Evolutionary conservation across 2,888 invertebrate species (phyloP), one percentile per base, ranked within the genome.

Genomic region (Fragum sueziense): DNA sequence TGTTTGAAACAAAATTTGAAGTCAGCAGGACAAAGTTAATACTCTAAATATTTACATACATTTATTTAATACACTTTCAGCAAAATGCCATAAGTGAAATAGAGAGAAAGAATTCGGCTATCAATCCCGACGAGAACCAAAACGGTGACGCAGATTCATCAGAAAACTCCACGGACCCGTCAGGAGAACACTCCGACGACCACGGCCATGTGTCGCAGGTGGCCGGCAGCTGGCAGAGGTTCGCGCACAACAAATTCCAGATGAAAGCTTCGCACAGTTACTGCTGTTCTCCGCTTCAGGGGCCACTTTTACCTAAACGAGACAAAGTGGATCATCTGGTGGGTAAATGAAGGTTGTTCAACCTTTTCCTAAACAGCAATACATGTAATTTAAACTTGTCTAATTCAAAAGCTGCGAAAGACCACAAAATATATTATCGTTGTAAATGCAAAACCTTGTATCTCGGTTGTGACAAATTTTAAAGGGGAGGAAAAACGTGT

Each of bases 311-410:
- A 31, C 83, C 83, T 11, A 89, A 89, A 77, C 82, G 79, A 27
- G 89, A 90, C 27, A 89, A 85, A 65, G 79, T 80, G 2, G 88
- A 90, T 17, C 80, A 83, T 57, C 73, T 91, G 84, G 91, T 91
- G 78, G 68, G n/a, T n/a, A n/a, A n/a, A n/a, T n/a, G n/a, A n/a
- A n/a, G n/a, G n/a, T n/a, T n/a, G n/a, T n/a, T n/a, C n/a, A n/a
- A n/a, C n/a, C n/a, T n/a, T n/a, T n/a, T n/a, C n/a, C n/a, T n/a
- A n/a, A n/a, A n/a, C n/a, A n/a, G n/a, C n/a, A n/a, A n/a, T n/a
- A n/a, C n/a, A n/a, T n/a, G n/a, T n/a, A n/a, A n/a, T n/a, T n/a
- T n/a, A n/a, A n/a, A n/a, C n/a, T n/a, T n/a, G n/a, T n/a, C n/a
- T n/a, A n/a, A n/a, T n/a, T n/a, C n/a, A n/a, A n/a, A n/a, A n/a